Base-by-base conservation (phyloP, 2,888 invertebrate genomes). In the Coleophora deauratella region DNA sequence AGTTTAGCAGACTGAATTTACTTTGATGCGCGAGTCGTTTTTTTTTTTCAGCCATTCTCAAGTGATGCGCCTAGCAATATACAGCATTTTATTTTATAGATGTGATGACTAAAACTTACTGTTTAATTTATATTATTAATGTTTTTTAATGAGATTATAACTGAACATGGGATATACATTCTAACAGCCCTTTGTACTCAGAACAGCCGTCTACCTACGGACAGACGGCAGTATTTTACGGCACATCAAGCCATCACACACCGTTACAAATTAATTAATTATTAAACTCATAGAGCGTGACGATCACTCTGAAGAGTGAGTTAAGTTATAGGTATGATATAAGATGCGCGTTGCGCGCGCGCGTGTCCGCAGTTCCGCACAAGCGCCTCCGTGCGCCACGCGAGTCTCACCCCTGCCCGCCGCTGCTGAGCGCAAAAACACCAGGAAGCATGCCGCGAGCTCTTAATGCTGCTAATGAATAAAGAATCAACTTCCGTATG, bases 401-500 rank as follows among this genome's bases (percentile, higher is more conserved):
- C 74, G 60, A 66, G 50, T 21, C 21, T 21, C 45, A 52, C 47
- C 53, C 50, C 33, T 33, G 33, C 43, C 47, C 51, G 50, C 35
- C 43, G 46, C 47, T 56, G 56, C 55, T 49, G 54, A 42, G 43
- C 57, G 67, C 62, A 80, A 81, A 84, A 45, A 81, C 80, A 71
- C 67, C 55, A 79, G 82, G 80, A 84, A 84, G 61, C 44, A 47
- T 43, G 48, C 50, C 58, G 57, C 44, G 44, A 59, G 58, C 59
- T 51, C 55, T 62, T 62, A 35, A 74, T 74, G 72, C 63, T 71
- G 63, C 55, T 79, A 69, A 79, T 80, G 68, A 79, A 78, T 77
- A 73, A 65, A 68, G 60, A 65, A 68, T 64, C 52, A 56, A 62
- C 73, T 84, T 82, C 85, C 82, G 79, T 61, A 61, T 74, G 53